Evolutionary conservation across 1,140 invertebrate genomes (phyloP), one percentile per base, ranked within the genome.

Genomic region (Aphelinus certus): DNA sequence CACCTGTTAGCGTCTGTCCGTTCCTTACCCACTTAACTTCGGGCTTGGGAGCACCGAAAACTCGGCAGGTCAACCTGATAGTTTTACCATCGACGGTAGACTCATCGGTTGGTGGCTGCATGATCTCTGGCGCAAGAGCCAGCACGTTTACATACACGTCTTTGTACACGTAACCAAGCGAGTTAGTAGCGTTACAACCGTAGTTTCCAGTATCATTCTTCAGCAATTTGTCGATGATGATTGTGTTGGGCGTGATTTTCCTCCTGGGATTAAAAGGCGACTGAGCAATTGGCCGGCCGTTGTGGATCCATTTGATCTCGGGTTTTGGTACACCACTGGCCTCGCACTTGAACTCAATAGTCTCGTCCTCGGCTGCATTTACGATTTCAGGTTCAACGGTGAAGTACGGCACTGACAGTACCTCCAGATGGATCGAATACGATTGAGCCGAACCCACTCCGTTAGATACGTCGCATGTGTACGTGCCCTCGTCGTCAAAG

Each of bases 121-220:
- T 92, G 73, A 99, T 98, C 82, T 96, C 95, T 42, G 98, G 97
- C 51, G 95, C 92, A 67, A 98, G 89, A 9, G 96, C 96, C 78
- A 97, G 88, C 5, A 99, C 98, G 89, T 99, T 99, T 4, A 99
- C 92, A 83, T 96, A 99, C 58, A 98, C 95, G 90, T 99, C 97
- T 83, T 97, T 96, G 88, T 98, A 99, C 9, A 98, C 95, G 87
- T 99, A 99, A 49, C 98, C 98, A 78, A 97, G 90, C n/a, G 94
- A 94, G 86, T 99, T 99, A 74, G 97, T 98, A 1, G 97, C 98
- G 89, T 99, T 99, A 88, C 98, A 99, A 63, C 98, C 97, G 83
- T 98, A 97, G 86, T 99, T 98, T 73, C 96, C 97, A 4, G 97
- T 98, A 86, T 99, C 98, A 57, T 91, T 90, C 85, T 97, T 97